A percentile compares a stretch with the other conserved stretches of the same genome.
phyloP scores from a whole-genome alignment of 1,140 invertebrate species.

The Trichonephila clavata region DNA sequence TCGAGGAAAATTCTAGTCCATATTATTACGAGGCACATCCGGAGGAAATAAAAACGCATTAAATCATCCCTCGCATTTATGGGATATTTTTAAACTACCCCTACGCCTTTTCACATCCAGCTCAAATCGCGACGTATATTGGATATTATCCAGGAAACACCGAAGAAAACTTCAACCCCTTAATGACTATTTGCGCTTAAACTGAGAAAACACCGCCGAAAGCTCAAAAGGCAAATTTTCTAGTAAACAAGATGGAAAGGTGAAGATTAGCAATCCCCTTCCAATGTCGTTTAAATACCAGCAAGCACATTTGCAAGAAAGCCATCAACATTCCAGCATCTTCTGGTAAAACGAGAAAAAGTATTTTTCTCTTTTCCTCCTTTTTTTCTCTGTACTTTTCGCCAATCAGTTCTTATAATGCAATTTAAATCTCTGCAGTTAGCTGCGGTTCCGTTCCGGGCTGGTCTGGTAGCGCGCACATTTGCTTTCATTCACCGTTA shows the following conservation, averaged over 20 bases:
- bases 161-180: constrained; percentile 5
- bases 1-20: neutral
- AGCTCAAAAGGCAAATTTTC: constrained; percentile 74
- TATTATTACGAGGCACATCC: constrained; percentile 39
- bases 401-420: constrained; percentile 76
- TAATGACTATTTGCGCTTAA: constrained; percentile 67
- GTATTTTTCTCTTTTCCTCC: neutral
- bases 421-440: constrained; percentile 74
- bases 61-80: constrained; percentile 55
- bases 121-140: neutral
- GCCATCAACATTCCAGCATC: constrained; percentile 41
- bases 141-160: neutral
- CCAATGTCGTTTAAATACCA: constrained; percentile 73
- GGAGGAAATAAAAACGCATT: constrained; percentile 46
- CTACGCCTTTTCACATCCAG: too few relatives aligned
- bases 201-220: constrained; percentile 36
- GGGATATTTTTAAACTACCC: constrained; percentile 59
- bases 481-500: constrained; percentile 61
- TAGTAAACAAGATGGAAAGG: constrained; percentile 75
- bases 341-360: neutral
- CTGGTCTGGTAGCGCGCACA: constrained; percentile 1
- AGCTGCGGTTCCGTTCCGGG: neutral
- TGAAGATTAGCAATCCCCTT: constrained; percentile 70
- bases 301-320: constrained; percentile 64
- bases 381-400: constrained; percentile 63